These are phyloP conservation scores for Microctonus aethiopoides DNA, from an alignment of 2,888 invertebrate species.

Conservation along the genomic window DNA sequence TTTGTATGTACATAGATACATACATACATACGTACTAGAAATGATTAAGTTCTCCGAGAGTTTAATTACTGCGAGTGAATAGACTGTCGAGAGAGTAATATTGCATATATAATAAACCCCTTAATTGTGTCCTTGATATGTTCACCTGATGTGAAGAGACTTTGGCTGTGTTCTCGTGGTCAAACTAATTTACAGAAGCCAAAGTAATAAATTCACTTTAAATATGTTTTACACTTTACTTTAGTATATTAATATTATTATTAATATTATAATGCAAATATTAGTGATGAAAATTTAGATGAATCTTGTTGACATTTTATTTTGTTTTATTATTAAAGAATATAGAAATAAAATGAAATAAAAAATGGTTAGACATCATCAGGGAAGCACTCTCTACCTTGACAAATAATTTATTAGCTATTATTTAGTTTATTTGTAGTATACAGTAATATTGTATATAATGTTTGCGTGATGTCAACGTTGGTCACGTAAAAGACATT, in stretches of 20 bases:
- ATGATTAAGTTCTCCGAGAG: slow-evolving; percentile 21
- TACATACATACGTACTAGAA: slow-evolving; percentile 2
- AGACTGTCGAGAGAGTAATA: slow-evolving; percentile 16
- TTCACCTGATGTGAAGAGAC: not conserved
- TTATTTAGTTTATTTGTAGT: not conserved
- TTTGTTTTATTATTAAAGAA: too few relatives aligned
- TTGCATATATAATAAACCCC: slow-evolving; percentile 4
- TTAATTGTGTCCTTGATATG: not conserved
- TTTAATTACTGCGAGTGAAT: slow-evolving; percentile 28
- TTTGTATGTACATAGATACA: too few relatives aligned
- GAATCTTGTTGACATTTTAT: too few relatives aligned
- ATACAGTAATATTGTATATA: not conserved
- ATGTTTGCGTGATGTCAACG: not conserved
- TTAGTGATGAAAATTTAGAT: too few relatives aligned
- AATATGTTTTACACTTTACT: not conserved
- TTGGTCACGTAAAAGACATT: not conserved
- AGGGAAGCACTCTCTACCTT: not conserved
- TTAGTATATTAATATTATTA: too few relatives aligned
- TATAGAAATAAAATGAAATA: too few relatives aligned
- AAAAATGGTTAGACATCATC: too few relatives aligned
- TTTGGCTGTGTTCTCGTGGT: not conserved
- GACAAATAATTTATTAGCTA: not conserved
- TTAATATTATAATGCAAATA: too few relatives aligned
- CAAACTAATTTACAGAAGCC: slow-evolving; percentile 18
- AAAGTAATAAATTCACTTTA: not conserved